Conservation (phyloP, 2,888 invertebrate genomes). For the Clitarchus hookeri region DNA sequence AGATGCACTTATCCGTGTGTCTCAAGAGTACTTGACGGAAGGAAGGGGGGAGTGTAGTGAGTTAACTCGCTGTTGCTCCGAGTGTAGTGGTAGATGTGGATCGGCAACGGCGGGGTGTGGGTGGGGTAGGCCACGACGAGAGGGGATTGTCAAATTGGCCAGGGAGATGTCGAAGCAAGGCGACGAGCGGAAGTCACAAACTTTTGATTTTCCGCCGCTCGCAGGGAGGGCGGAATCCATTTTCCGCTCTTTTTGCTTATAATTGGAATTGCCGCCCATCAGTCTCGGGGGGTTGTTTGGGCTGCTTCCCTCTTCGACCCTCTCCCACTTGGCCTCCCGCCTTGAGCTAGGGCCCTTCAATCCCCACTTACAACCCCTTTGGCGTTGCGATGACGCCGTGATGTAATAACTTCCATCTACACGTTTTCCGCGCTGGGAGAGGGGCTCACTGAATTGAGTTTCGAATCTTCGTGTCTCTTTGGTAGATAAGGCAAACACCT, state of each 20-base stretch:
- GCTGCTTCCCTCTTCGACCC: neutral
- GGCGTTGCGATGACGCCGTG: neutral
- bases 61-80: neutral
- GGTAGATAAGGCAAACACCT: neutral
- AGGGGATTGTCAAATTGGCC: conserved; percentile 22
- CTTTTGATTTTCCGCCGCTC: conserved; percentile 1
- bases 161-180: conserved; percentile 22
- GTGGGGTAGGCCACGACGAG: neutral
- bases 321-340: neutral
- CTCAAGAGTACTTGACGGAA: neutral
- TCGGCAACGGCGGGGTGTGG: neutral
- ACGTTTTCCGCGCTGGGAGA: neutral
- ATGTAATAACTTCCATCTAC: conserved; percentile 10
- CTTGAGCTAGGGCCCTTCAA: neutral
- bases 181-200: conserved; percentile 21
- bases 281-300: neutral
- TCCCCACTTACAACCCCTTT: neutral
- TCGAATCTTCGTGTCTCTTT: neutral
- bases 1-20: neutral
- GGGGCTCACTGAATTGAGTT: neutral
- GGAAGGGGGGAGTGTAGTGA: neutral
- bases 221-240: conserved; percentile 11
- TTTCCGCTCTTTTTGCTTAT: conserved; percentile 25
- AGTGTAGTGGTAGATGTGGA: neutral
- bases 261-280: conserved; percentile 23